phyloP scores from a whole-genome alignment of 1,140 invertebrate species.

The Drosophila pruinosa region DNA sequence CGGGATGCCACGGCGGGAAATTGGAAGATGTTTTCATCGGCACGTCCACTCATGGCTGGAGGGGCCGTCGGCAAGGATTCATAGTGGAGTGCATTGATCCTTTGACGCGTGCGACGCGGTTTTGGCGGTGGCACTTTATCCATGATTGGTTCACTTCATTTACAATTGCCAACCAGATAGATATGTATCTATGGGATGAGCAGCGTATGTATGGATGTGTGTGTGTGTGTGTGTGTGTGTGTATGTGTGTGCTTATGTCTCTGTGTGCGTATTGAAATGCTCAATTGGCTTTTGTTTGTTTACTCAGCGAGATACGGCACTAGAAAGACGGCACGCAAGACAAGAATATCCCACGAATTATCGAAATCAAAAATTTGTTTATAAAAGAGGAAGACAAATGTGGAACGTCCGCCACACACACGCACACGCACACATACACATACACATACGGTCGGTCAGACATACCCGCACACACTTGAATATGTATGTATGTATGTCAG shows the following conservation, averaged over 20 bases:
- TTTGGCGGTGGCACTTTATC: conserved; percentile 58
- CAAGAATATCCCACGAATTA: conserved; percentile 71
- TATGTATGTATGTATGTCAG: not conserved
- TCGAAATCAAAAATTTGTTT: conserved; percentile 73
- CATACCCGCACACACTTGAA: not conserved
- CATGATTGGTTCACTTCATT: conserved; percentile 18
- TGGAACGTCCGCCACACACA: conserved; percentile 61
- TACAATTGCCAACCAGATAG: not conserved
- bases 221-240: not conserved
- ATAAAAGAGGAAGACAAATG: conserved; percentile 80
- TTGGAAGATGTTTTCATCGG: conserved; percentile 68
- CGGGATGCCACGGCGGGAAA: conserved; percentile 62
- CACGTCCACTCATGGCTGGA: conserved; percentile 63
- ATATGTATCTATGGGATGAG: not conserved
- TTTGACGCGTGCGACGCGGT: conserved; percentile 53
- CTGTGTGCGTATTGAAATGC: conserved; percentile 45
- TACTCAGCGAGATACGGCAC: conserved; percentile 66
- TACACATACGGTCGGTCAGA: no score
- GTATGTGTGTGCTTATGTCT: no score
- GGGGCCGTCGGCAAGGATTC: conserved; percentile 76
- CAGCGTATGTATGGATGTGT: not conserved
- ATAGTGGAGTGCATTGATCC: conserved; percentile 50
- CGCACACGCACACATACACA: conserved; percentile 11
- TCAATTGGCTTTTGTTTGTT: conserved; percentile 74
- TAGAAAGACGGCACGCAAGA: conserved; percentile 68